Percentiles rank a stretch among this genome's conserved stretches.
Conservation (phyloP, 2,113 vertebrate species). For the Ascaphus truei region DNA sequence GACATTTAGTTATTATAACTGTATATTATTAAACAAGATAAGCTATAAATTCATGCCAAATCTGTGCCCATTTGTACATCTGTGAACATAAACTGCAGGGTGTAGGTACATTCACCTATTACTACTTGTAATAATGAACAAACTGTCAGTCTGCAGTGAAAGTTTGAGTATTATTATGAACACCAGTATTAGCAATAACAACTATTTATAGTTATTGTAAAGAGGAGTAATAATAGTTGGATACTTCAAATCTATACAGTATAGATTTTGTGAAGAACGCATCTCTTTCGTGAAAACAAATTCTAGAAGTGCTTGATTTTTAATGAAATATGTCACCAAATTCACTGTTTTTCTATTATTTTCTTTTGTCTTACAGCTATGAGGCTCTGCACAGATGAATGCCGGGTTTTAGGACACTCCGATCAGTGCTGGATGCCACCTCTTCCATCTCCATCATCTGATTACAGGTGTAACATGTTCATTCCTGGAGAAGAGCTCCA, state of each 20-base stretch:
- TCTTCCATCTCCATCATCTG: constrained; percentile 74
- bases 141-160: no score
- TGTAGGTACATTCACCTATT: no score
- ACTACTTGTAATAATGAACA: neutral
- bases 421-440: constrained; percentile 99
- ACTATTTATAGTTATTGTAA: neutral
- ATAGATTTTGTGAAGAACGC: no score
- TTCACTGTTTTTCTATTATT: neutral
- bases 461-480: constrained; percentile 94
- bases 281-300: no score
- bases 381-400: constrained; percentile 92
- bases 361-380: constrained; percentile 66
- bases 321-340: neutral
- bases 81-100: no score
- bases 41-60: neutral
- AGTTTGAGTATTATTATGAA: no score
- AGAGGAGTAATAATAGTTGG: no score
- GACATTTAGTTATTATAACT: constrained; percentile 2
- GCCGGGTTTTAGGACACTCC: constrained; percentile 88
- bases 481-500: constrained; percentile 87
- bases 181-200: no score
- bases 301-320: no score
- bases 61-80: neutral
- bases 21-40: constrained; percentile 9
- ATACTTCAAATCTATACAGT: no score